A percentile compares a stretch with the other conserved stretches of the same genome.
These are phyloP conservation scores for Yasuhikotakia modesta DNA, from an alignment of 2,797 vertebrate genomes.

Conservation along the genomic window DNA sequence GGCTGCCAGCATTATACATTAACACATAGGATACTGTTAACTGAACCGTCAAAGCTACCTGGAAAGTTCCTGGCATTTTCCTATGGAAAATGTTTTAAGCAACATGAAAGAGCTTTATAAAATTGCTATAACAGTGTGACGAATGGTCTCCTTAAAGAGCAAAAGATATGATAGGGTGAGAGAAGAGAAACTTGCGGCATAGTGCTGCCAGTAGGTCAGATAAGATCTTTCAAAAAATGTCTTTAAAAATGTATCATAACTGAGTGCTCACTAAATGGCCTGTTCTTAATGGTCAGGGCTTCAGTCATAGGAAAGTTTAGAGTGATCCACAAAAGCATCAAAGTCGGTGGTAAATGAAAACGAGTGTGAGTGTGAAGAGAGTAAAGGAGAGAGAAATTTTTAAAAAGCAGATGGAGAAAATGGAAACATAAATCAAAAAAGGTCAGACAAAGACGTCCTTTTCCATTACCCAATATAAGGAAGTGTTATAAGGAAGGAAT, in stretches of 20 bases:
- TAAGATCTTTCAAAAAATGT: constrained; percentile 25
- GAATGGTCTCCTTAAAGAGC: background rate
- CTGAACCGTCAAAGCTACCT: too few relatives aligned
- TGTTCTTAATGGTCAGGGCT: constrained; percentile 23
- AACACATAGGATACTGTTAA: background rate
- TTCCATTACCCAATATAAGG: constrained; percentile 44
- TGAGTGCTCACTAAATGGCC: constrained; percentile 26
- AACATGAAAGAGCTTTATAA: background rate
- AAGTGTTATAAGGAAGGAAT: constrained; percentile 43
- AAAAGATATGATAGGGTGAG: background rate
- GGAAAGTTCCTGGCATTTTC: too few relatives aligned
- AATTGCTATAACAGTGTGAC: background rate
- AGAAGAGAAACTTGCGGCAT: background rate
- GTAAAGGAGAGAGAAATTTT: background rate
- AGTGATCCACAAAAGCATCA: constrained; percentile 16
- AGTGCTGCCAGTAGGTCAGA: constrained; percentile 4
- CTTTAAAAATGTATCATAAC: constrained; percentile 37
- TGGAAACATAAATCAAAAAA: constrained; percentile 3
- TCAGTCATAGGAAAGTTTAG: constrained; percentile 3
- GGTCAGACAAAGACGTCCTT: constrained; percentile 27
- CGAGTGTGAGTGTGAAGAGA: background rate
- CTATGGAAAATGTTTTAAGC: background rate
- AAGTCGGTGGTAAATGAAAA: constrained; percentile 15
- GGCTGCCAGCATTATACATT: background rate
- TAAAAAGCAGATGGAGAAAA: constrained; percentile 1